Conservation (phyloP, 2,797 vertebrate genomes). For the Diplodus sargus region DNA sequence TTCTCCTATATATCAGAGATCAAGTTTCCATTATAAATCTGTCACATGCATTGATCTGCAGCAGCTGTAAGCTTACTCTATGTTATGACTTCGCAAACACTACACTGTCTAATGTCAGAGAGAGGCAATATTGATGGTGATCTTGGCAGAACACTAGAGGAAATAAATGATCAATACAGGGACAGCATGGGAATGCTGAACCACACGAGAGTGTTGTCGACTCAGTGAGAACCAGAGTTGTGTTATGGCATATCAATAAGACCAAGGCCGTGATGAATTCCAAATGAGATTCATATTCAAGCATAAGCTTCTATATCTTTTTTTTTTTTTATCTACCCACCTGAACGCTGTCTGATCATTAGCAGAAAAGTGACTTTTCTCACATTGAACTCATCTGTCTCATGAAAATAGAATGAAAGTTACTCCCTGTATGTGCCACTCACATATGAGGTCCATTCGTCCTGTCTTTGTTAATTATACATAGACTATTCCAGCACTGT, state of each 20-base stretch:
- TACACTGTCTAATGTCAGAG: not conserved
- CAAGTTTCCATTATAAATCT: not conserved
- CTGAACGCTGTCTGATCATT: not conserved
- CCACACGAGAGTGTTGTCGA: conserved; percentile 2
- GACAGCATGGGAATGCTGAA: conserved; percentile 5
- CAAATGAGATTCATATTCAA: conserved; percentile 30
- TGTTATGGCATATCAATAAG: conserved; percentile 41
- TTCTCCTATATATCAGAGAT: not conserved
- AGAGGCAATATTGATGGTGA: not conserved
- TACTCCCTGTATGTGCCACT: not conserved
- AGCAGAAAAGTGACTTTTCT: conserved; percentile 8
- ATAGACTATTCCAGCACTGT: conserved; percentile 9
- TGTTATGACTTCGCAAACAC: conserved; percentile 4
- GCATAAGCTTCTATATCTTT: conserved; percentile 6
- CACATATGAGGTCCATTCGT: conserved; percentile 4
- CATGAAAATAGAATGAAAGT: not conserved
- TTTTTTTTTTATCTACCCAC: not conserved
- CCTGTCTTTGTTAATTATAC: conserved; percentile 26
- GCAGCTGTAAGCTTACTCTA: not conserved
- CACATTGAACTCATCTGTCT: not conserved
- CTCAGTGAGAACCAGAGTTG: not conserved
- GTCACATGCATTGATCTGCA: not conserved
- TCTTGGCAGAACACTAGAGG: conserved; percentile 39
- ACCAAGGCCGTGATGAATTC: conserved; percentile 2
- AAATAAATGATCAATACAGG: conserved; percentile 53